phyloP scores from a whole-genome alignment of 2,113 vertebrate genomes.

The Notothenia rossii region DNA sequence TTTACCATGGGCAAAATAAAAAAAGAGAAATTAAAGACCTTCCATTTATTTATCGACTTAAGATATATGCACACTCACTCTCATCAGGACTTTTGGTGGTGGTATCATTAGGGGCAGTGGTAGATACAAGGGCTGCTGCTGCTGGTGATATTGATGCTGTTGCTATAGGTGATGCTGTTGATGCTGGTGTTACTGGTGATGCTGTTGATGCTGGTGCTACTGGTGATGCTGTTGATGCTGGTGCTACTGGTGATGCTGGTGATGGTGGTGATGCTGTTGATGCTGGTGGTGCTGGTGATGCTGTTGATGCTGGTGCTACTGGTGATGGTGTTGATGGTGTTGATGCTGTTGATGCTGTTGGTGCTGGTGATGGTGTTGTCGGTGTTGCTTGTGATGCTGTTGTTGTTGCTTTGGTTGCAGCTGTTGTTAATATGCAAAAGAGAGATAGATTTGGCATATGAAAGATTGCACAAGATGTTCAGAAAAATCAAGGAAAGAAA shows the following conservation, averaged over 20 bases:
- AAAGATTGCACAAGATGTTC: no score
- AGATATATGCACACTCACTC: conserved; percentile 14
- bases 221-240: accelerated
- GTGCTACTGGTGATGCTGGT: accelerated
- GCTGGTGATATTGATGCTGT: accelerated
- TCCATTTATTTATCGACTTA: not conserved
- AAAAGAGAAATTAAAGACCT: not conserved
- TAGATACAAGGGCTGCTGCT: accelerated
- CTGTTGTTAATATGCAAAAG: not conserved
- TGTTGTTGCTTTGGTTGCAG: not conserved
- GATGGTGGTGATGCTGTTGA: accelerated
- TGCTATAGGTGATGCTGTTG: accelerated
- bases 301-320: accelerated
- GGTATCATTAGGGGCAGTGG: no score
- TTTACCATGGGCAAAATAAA: not conserved
- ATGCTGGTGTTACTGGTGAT: accelerated
- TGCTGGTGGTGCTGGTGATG: accelerated
- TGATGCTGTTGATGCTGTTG: not conserved
- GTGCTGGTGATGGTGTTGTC: accelerated
- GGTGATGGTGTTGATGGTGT: accelerated
- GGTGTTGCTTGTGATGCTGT: accelerated
- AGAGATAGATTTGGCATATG: not conserved
- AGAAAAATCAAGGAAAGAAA: no score
- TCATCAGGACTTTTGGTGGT: no score
- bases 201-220: accelerated